Evolutionary conservation across 1,140 invertebrate species (phyloP).

Genomic region (Drosophila melanica): DNA sequence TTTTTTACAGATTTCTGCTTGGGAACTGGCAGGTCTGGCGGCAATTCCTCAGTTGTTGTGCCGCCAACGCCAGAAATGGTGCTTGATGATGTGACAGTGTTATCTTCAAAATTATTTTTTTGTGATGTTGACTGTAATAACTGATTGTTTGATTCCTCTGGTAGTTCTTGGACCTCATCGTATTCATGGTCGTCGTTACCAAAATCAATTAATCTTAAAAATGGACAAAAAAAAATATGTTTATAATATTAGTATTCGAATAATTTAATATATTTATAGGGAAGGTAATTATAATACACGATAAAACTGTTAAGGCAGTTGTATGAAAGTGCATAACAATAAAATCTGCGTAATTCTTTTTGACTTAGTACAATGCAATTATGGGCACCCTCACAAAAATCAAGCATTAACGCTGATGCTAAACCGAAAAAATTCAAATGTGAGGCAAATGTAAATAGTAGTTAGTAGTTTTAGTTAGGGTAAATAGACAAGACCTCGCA

Average conservation of each 20-base stretch:
- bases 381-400: background rate
- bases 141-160: slow-evolving; percentile 75
- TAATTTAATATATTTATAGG: background rate
- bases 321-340: slow-evolving; percentile 21
- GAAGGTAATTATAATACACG: too few species aligned
- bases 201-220: slow-evolving; percentile 76
- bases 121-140: slow-evolving; percentile 54
- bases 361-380: slow-evolving; percentile 18
- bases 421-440: background rate
- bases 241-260: too few species aligned
- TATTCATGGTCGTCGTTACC: slow-evolving; percentile 82
- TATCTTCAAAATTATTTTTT: slow-evolving; percentile 38
- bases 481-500: slow-evolving; percentile 38
- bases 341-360: background rate
- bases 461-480: background rate
- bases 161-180: slow-evolving; percentile 81
- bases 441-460: slow-evolving; percentile 19
- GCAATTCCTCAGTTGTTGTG: slow-evolving; percentile 48
- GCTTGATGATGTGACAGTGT: slow-evolving; percentile 31
- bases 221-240: background rate
- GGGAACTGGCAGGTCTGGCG: slow-evolving; percentile 75
- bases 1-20: slow-evolving; percentile 79
- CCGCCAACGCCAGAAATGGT: slow-evolving; percentile 18
- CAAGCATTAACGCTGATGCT: slow-evolving; percentile 1
- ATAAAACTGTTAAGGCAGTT: slow-evolving; percentile 2